phyloP scores from a whole-genome alignment of 37 sponge, comb jelly and placozoan species.

The Ianthella basta region DNA sequence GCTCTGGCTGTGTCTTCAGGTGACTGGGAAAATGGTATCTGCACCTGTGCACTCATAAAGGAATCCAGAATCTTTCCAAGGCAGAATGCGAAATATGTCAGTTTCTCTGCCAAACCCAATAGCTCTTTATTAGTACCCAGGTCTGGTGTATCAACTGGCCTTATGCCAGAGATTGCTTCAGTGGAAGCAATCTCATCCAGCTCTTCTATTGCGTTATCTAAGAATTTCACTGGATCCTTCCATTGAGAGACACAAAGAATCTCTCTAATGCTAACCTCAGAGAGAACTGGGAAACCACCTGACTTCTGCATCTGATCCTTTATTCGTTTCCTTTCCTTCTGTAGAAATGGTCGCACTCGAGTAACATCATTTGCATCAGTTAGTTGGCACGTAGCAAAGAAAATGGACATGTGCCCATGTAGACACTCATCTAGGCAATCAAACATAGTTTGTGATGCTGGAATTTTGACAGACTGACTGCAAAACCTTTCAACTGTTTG shows the following conservation, averaged over 20 bases:
- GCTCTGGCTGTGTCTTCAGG: slow-evolving; percentile 30
- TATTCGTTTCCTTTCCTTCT: background rate
- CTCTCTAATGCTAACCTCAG: background rate
- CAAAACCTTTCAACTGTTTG: background rate
- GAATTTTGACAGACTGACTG: background rate
- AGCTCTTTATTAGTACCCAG: background rate
- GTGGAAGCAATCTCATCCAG: background rate
- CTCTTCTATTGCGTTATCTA: background rate
- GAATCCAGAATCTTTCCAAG: slow-evolving; percentile 10
- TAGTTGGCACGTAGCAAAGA: background rate
- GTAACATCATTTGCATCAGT: background rate
- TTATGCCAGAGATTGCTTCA: background rate
- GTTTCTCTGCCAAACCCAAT: background rate
- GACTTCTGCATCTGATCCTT: background rate
- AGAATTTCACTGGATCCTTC: background rate
- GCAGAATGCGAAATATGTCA: background rate
- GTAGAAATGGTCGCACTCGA: background rate
- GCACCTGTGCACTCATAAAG: slow-evolving; percentile 34
- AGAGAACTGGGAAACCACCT: background rate
- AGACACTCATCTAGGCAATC: background rate
- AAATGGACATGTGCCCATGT: background rate
- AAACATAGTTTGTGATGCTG: background rate
- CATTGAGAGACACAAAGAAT: background rate
- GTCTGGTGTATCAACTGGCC: background rate
- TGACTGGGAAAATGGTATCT: slow-evolving; percentile 3